Percentiles rank a stretch among this genome's conserved stretches.
phyloP scores from a whole-genome alignment of 2,113 vertebrate genomes.

The Mustelus asterias region DNA sequence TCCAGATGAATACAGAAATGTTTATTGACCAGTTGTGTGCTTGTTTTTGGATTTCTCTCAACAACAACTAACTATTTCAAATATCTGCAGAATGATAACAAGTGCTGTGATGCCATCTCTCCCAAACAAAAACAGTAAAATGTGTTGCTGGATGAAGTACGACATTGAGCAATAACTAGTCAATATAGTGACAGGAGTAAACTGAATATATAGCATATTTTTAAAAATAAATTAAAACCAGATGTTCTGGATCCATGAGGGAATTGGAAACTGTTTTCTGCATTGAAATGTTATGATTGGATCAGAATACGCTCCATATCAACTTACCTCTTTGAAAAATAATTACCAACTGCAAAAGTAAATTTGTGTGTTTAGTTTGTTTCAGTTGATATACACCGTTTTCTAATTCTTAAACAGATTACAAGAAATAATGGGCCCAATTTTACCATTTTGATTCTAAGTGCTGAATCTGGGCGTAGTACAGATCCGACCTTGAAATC shows the following conservation, averaged over 20 bases:
- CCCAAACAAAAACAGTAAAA: neutral
- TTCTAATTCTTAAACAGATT: constrained; percentile 1
- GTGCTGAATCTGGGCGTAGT: too few species aligned
- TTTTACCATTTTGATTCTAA: too few species aligned
- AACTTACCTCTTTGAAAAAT: neutral
- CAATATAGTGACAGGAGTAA: neutral
- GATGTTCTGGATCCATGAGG: neutral
- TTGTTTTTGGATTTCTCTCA: neutral
- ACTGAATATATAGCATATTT: neutral
- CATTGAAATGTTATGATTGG: too few species aligned
- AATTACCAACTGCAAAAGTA: neutral
- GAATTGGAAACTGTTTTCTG: neutral
- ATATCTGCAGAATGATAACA: neutral
- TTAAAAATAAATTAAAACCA: neutral
- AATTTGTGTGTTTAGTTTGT: neutral
- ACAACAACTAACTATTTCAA: neutral
- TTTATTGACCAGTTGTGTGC: neutral
- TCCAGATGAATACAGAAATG: constrained; percentile 5
- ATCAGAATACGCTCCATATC: too few species aligned
- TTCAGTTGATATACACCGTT: neutral
- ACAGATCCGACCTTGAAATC: too few species aligned
- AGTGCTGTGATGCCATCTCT: neutral
- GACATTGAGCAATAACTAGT: neutral
- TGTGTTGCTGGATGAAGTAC: neutral
- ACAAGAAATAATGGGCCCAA: neutral